Conservation (phyloP, 2,797 vertebrate genomes). For the Microcaecilia unicolor region DNA sequence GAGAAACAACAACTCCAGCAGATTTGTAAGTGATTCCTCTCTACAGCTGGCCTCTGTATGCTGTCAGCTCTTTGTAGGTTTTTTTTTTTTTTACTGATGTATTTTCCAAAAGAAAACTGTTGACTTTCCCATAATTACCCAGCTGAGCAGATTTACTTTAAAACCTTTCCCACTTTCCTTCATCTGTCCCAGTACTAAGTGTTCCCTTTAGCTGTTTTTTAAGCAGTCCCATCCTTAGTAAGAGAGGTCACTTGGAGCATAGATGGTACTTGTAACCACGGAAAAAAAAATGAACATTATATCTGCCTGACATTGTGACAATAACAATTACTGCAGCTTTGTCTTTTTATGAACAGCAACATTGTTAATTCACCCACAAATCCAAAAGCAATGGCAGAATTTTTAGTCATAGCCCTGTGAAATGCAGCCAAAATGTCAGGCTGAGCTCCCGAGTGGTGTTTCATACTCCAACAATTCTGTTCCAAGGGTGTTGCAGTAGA, state of each 20-base stretch:
- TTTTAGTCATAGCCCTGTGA: no score
- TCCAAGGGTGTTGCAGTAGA: no score
- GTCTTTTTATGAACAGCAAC: no score
- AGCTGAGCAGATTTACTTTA: not conserved
- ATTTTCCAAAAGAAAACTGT: not conserved
- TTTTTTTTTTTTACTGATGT: not conserved
- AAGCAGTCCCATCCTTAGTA: not conserved
- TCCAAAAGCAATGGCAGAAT: no score
- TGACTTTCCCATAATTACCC: not conserved
- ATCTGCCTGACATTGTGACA: no score
- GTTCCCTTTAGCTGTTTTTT: not conserved
- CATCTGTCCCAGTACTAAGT: not conserved
- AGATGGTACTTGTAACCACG: no score
- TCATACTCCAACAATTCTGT: no score
- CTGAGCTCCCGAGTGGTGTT: no score
- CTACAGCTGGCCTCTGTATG: not conserved
- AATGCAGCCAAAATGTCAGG: no score
- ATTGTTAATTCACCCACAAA: no score
- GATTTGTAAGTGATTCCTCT: constrained; percentile 73
- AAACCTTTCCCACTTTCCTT: not conserved
- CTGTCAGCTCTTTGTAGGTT: not conserved
- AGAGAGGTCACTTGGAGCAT: no score
- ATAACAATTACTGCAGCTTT: no score
- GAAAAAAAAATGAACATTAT: not conserved
- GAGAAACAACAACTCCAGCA: constrained; percentile 94